Evolutionary conservation across 2,797 vertebrate genomes (phyloP).

Genomic region (Lepidocolaptes lacrymiger): DNA sequence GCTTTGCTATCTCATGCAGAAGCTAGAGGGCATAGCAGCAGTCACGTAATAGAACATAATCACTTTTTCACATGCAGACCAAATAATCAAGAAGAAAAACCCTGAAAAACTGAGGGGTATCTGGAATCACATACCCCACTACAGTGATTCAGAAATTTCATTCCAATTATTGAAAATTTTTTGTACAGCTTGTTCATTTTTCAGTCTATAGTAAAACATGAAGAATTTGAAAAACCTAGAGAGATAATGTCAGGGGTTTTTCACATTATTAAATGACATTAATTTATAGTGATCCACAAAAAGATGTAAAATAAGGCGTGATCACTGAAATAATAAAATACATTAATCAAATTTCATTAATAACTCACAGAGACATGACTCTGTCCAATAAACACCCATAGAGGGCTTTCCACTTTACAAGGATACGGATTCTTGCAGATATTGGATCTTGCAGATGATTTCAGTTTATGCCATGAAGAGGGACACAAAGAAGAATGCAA

Average conservation of each 20-base stretch:
- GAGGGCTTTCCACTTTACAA: background rate
- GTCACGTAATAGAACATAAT: background rate
- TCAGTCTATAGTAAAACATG: background rate
- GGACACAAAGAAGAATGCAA: background rate
- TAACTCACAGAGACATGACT: background rate
- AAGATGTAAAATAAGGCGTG: background rate
- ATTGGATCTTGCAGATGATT: background rate
- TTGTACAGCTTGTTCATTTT: background rate
- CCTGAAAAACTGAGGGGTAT: background rate
- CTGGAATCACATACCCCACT: background rate
- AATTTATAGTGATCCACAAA: background rate
- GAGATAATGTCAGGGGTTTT: background rate
- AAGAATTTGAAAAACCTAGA: background rate
- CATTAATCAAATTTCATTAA: background rate
- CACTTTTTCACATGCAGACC: background rate
- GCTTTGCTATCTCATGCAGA: background rate
- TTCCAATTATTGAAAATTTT: background rate
- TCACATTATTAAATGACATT: accelerated
- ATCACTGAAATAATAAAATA: background rate
- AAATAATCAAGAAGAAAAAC: background rate
- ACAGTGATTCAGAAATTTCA: background rate
- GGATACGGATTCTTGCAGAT: background rate
- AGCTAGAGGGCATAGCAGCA: background rate
- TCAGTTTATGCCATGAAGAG: background rate
- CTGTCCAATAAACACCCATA: background rate